These are phyloP conservation scores for Acrossocheilus wenchowensis DNA, from an alignment of 2,797 vertebrate genomes.

Conservation along the genomic window DNA sequence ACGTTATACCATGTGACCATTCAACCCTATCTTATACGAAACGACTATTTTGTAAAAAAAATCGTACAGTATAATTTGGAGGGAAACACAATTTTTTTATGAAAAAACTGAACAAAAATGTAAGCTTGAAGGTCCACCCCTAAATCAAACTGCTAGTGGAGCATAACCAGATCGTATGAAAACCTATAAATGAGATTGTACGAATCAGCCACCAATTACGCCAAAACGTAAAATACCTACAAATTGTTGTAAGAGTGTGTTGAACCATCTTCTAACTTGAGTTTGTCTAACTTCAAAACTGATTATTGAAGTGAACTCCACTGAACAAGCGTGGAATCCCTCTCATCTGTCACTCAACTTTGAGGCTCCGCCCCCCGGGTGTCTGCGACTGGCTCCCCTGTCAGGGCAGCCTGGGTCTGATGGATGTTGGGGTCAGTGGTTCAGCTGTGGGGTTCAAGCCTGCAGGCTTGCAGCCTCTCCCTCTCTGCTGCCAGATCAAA, in stretches of 20 bases:
- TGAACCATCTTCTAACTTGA: background rate
- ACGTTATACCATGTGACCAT: background rate
- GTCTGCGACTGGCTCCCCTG: conserved; percentile 54
- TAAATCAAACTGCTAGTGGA: background rate
- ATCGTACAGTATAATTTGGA: background rate
- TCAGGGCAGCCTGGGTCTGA: conserved; percentile 76
- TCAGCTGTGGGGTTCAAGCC: conserved; percentile 84
- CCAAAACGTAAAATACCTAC: background rate
- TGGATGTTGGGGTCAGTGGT: conserved; percentile 81
- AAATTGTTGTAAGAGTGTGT: background rate
- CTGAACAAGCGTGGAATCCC: conserved; percentile 5
- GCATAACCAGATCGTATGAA: background rate
- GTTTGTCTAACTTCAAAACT: conserved; percentile 10
- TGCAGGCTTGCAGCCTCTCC: conserved; percentile 66
- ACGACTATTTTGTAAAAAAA: background rate
- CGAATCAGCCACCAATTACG: background rate
- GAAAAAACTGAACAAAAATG: background rate
- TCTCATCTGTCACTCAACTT: conserved; percentile 43
- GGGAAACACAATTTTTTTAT: background rate
- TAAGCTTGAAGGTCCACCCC: background rate
- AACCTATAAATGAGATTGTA: background rate
- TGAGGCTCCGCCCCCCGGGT: conserved; percentile 50
- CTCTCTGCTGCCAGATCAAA: conserved; percentile 67
- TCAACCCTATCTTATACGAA: background rate
- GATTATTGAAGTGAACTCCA: background rate